Base-by-base conservation (phyloP, 2,113 vertebrate genomes). In the Empidonax traillii region DNA sequence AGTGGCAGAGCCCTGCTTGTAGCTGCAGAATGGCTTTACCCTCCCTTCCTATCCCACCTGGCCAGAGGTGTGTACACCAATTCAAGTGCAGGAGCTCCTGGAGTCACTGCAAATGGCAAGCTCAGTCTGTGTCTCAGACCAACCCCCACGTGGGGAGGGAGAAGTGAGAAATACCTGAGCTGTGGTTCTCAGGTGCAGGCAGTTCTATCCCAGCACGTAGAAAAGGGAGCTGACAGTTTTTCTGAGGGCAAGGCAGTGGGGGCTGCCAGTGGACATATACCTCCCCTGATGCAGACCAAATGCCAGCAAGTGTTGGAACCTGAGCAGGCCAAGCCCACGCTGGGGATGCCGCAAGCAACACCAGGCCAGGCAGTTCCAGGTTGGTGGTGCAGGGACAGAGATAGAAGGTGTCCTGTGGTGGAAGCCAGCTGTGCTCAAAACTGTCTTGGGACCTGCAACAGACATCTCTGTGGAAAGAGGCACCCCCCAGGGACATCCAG, bases 11-110 rank as follows among this genome's bases (percentile, higher is more conserved):
- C 58, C 10, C 58, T 15, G 35, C 3, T 37, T 39, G 35, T 2
- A 4, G 30, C 69, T 52, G 47, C 78, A 78, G 47, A 7, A 20
- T 5, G 53, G 39, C 66, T 72, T 37, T 58, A 7, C 14, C 46
- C 12, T 37, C n/a, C 21, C n/a, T 35, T 28, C 18, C n/a, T 27
- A 16, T 9, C 25, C 16, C 23, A 28, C 39, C 58, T n/a, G 46
- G 53, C 31, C 65, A 69, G 30, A 27, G 16, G 27, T 5, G 1
- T 0, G 1, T n/a, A 33, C 3, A 12, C 15, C 61, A 18, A 15
- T 3, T 41, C 59, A 4, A 2, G 21, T 14, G 62, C 67, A 23
- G 39, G 53, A 83, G 58, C 53, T 63, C 2, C 1, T 41, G 55
- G 59, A n/a, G 7, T 2, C 2, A 3, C 69, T 90, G 74, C 61